A percentile compares a stretch with the other conserved stretches of the same genome.
Evolutionary conservation across 2,888 invertebrate genomes (phyloP).

Genomic region (Alloscopus bannaensis): DNA sequence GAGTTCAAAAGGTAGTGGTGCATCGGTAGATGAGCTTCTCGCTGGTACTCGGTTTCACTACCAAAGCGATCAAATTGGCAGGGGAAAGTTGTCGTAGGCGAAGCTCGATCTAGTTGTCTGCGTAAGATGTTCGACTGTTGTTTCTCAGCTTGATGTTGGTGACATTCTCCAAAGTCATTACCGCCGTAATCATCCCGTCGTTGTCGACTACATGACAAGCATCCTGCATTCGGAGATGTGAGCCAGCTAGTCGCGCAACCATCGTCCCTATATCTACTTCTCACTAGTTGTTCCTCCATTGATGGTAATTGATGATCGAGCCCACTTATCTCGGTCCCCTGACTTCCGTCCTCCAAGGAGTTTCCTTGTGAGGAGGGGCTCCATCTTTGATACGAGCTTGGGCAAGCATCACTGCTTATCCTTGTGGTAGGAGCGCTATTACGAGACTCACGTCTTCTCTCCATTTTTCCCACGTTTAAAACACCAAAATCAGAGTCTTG

Average conservation of each 20-base stretch:
- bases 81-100: slow-evolving; percentile 28
- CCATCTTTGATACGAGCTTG: background rate
- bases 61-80: slow-evolving; percentile 34
- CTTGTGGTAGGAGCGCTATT: slow-evolving; percentile 22
- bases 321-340: slow-evolving; percentile 65
- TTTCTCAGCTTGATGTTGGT: slow-evolving; percentile 56
- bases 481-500: slow-evolving; percentile 57
- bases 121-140: slow-evolving; percentile 48
- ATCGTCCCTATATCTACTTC: slow-evolving; percentile 12
- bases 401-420: slow-evolving; percentile 20
- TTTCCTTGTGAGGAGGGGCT: slow-evolving; percentile 40
- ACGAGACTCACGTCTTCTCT: slow-evolving; percentile 52
- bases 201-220: slow-evolving; percentile 59
- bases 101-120: slow-evolving; percentile 54
- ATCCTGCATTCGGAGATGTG: slow-evolving; percentile 33
- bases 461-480: slow-evolving; percentile 63
- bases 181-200: slow-evolving; percentile 58
- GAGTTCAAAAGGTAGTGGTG: slow-evolving; percentile 38
- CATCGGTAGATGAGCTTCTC: slow-evolving; percentile 27
- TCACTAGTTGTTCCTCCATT: slow-evolving; percentile 37
- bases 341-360: slow-evolving; percentile 63
- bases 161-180: slow-evolving; percentile 65
- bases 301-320: slow-evolving; percentile 65
- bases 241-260: slow-evolving; percentile 26
- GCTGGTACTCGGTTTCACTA: slow-evolving; percentile 43